These are phyloP conservation scores for Idaea straminata DNA, from an alignment of 2,888 invertebrate species.

Conservation along the genomic window DNA sequence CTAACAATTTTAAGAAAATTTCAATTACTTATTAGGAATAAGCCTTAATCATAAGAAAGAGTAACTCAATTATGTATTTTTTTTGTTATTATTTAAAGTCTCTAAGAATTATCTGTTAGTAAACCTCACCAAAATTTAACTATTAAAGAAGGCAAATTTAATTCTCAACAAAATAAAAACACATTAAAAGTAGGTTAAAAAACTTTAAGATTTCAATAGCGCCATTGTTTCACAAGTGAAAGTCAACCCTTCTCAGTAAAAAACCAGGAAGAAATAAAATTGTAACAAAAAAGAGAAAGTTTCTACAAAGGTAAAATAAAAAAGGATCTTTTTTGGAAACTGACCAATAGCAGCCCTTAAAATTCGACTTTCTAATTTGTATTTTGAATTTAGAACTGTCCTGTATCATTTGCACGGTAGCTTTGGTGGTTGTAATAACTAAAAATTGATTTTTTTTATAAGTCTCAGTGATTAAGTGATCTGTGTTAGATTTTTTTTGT, in stretches of 20 bases:
- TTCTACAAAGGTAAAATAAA: slow-evolving; percentile 52
- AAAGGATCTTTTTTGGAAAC: slow-evolving; percentile 49
- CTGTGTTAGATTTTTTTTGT: neutral
- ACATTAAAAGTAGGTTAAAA: slow-evolving; percentile 3
- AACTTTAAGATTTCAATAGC: slow-evolving; percentile 18
- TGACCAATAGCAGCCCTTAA: slow-evolving; percentile 58
- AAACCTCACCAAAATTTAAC: too few species aligned
- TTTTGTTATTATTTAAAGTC: too few species aligned
- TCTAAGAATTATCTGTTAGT: too few species aligned
- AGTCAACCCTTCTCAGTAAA: slow-evolving; percentile 70
- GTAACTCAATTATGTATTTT: too few species aligned
- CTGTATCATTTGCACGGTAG: slow-evolving; percentile 63
- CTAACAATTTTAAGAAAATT: too few species aligned
- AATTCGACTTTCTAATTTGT: slow-evolving; percentile 71
- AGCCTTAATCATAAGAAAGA: too few species aligned
- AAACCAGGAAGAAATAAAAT: slow-evolving; percentile 65
- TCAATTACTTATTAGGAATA: too few species aligned
- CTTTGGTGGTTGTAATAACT: slow-evolving; percentile 40
- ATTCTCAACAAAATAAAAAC: neutral
- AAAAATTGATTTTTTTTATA: neutral
- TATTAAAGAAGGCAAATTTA: neutral
- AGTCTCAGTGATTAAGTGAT: neutral
- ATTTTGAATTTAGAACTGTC: slow-evolving; percentile 48
- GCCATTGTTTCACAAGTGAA: slow-evolving; percentile 68
- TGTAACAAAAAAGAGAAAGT: slow-evolving; percentile 79